These are phyloP conservation scores for Sylvia atricapilla DNA, from an alignment of 2,113 vertebrate species.

Conservation along the genomic window DNA sequence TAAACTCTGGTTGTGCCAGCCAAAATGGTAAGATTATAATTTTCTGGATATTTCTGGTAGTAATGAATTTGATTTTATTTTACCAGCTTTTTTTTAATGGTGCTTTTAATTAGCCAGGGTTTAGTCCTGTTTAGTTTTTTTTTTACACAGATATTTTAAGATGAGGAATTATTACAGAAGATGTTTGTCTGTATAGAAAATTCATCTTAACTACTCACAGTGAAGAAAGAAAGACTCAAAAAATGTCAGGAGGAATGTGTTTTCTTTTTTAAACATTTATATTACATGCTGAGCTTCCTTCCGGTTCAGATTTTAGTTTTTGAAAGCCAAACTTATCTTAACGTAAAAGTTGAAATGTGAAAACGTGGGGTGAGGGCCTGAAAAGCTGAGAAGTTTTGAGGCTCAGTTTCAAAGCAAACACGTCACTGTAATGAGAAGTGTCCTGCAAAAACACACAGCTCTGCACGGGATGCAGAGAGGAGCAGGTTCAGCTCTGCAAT, in stretches of 20 bases:
- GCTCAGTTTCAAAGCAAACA: slow-evolving; percentile 27
- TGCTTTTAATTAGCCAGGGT: background rate
- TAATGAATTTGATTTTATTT: background rate
- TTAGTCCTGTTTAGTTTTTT: background rate
- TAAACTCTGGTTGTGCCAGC: background rate
- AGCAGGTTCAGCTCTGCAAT: background rate
- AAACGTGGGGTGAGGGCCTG: background rate
- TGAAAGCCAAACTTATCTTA: background rate
- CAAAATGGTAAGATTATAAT: background rate
- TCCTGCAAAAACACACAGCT: background rate
- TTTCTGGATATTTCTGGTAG: background rate
- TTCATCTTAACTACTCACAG: background rate
- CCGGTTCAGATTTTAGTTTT: background rate
- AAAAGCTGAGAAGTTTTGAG: background rate
- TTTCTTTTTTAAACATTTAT: background rate
- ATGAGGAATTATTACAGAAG: background rate
- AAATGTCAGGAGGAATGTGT: background rate
- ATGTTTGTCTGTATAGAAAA: background rate
- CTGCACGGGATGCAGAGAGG: fast-evolving
- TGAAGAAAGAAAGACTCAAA: background rate
- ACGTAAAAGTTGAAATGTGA: background rate
- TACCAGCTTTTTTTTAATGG: background rate
- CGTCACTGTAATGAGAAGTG: background rate
- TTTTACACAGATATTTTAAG: background rate
- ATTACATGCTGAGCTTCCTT: background rate